Percentiles rank a stretch among this genome's conserved stretches.
Conservation (phyloP, 2,113 vertebrate genomes). For the Cnemophilus loriae region DNA sequence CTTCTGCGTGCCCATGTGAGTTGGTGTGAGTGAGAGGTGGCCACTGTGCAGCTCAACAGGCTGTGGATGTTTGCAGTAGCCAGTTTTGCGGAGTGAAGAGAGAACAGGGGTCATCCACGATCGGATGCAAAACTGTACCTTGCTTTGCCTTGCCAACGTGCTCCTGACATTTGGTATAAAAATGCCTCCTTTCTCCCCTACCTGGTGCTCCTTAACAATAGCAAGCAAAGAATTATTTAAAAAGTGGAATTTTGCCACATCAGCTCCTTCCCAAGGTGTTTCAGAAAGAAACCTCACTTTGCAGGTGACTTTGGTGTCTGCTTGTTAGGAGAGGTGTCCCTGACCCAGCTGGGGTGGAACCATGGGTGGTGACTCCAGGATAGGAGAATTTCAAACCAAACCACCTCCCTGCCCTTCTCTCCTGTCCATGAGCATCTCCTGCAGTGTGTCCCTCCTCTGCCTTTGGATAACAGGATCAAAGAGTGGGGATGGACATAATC, state of each 20-base stretch:
- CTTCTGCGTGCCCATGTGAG: not conserved
- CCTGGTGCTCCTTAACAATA: not conserved
- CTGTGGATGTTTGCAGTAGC: not conserved
- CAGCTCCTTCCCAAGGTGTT: not conserved
- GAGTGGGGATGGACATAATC: not conserved
- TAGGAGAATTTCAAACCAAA: not conserved
- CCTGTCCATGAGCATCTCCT: fast-evolving
- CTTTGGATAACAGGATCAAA: not conserved
- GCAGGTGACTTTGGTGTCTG: not conserved
- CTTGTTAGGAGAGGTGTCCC: not conserved
- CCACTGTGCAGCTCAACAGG: not conserved
- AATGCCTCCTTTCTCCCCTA: not conserved
- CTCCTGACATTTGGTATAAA: not conserved
- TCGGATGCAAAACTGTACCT: not conserved
- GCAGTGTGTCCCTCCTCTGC: not conserved
- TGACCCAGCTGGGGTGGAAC: not conserved
- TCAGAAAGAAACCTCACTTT: not conserved
- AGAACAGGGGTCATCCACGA: fast-evolving
- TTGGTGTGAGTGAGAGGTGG: not conserved
- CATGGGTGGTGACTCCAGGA: not conserved
- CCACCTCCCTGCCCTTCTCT: not conserved
- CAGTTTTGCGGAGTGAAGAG: not conserved
- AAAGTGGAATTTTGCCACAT: not conserved
- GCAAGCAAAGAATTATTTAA: not conserved
- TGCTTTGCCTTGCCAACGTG: not conserved